These are phyloP conservation scores for Crenichthys baileyi DNA, from an alignment of 2,797 vertebrate species.

Conservation along the genomic window DNA sequence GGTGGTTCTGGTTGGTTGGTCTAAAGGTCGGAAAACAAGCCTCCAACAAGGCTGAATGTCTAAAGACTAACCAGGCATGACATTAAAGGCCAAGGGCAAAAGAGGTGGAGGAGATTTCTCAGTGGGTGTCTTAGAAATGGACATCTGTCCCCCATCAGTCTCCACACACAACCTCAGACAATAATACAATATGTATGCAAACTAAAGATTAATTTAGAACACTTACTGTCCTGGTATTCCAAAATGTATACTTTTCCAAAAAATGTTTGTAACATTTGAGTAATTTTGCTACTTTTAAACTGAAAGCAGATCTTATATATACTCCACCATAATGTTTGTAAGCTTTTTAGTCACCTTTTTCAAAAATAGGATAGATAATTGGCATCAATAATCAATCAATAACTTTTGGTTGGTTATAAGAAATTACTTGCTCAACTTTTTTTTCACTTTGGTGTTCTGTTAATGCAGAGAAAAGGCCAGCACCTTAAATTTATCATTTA, in stretches of 20 bases:
- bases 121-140: constrained; percentile 22
- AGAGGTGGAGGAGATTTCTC: constrained; percentile 22
- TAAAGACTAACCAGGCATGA: constrained; percentile 56
- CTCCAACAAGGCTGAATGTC: constrained; percentile 41
- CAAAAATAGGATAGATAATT: too few relatives aligned
- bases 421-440: neutral
- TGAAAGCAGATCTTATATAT: too few relatives aligned
- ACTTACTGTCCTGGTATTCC: neutral
- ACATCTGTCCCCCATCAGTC: neutral
- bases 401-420: neutral
- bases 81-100: constrained; percentile 49
- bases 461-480: neutral
- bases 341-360: neutral
- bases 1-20: constrained; percentile 32
- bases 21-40: constrained; percentile 50
- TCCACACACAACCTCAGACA: neutral
- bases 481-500: neutral
- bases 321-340: neutral
- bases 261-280: neutral
- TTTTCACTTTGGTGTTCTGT: neutral
- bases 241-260: neutral
- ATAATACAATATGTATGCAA: neutral
- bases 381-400: neutral
- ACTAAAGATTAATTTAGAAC: neutral
- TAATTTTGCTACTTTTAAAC: too few relatives aligned